Evolutionary conservation across 2,888 invertebrate genomes (phyloP).

Genomic region (Napeogenes sylphis): DNA sequence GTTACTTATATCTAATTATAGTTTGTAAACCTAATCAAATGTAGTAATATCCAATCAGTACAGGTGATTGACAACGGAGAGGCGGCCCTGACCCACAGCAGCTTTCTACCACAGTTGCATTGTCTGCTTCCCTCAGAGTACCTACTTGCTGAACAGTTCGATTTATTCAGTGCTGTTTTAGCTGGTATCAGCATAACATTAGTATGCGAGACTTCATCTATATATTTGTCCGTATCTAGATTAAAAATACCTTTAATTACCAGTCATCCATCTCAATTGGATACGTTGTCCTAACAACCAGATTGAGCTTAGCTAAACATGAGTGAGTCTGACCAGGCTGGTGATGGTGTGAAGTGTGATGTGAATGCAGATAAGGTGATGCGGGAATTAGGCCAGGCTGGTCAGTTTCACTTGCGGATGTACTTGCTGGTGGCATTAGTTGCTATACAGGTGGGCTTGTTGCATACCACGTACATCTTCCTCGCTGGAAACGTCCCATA

Average conservation of each 20-base stretch:
- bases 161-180: conserved; percentile 20
- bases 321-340: background rate
- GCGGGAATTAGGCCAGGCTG: conserved; percentile 56
- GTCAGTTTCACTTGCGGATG: conserved; percentile 52
- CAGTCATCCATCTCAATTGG: too few species aligned
- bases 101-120: conserved; percentile 27
- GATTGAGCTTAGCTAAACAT: background rate
- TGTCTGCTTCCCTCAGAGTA: conserved; percentile 19
- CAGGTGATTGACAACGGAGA: conserved; percentile 30
- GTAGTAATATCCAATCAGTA: conserved; percentile 16
- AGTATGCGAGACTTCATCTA: background rate
- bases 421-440: conserved; percentile 58
- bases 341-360: conserved; percentile 9
- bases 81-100: conserved; percentile 29
- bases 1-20: conserved; percentile 14
- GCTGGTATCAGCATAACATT: conserved; percentile 12
- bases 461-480: conserved; percentile 78
- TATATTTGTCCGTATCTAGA: too few species aligned
- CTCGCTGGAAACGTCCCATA: conserved; percentile 75
- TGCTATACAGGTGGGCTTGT: conserved; percentile 72
- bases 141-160: conserved; percentile 12
- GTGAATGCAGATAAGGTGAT: conserved; percentile 48
- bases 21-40: conserved; percentile 17
- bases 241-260: too few species aligned
- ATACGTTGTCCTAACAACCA: background rate